Evolutionary conservation across 2,888 invertebrate genomes (phyloP).

Genomic region (Oxystoma pomonae): DNA sequence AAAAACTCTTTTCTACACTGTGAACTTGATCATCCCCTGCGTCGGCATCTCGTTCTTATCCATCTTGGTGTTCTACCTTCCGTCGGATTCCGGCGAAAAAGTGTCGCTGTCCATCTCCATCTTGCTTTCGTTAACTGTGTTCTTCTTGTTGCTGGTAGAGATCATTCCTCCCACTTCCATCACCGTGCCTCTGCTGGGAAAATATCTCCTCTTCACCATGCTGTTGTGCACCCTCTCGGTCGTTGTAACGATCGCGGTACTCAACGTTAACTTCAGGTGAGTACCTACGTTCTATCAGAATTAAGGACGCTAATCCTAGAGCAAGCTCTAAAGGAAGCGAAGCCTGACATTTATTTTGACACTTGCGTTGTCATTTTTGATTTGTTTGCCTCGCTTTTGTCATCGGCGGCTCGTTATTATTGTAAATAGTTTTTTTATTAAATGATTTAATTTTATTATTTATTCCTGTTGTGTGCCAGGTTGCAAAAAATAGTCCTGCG

Average conservation of each 20-base stretch:
- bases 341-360: too few species aligned
- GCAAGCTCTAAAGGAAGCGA: too few species aligned
- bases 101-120: constrained; percentile 95
- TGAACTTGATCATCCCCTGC: constrained; percentile 95
- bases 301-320: too few species aligned
- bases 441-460: too few species aligned
- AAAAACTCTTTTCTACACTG: constrained; percentile 96
- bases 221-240: constrained; percentile 89
- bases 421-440: too few species aligned
- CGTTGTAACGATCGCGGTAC: constrained; percentile 88
- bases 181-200: constrained; percentile 86
- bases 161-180: constrained; percentile 93
- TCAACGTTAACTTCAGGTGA: constrained; percentile 90
- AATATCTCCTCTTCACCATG: constrained; percentile 89
- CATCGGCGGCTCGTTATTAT: too few species aligned
- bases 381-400: too few species aligned
- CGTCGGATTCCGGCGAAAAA: constrained; percentile 97
- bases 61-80: constrained; percentile 95
- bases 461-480: too few species aligned
- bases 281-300: too few species aligned
- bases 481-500: too few species aligned
- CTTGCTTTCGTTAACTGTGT: constrained; percentile 88
- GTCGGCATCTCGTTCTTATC: constrained; percentile 96
- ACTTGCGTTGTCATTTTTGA: too few species aligned
- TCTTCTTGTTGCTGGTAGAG: constrained; percentile 88